Evolutionary conservation across 2,113 vertebrate species (phyloP).

Genomic region (Prolemur simus): DNA sequence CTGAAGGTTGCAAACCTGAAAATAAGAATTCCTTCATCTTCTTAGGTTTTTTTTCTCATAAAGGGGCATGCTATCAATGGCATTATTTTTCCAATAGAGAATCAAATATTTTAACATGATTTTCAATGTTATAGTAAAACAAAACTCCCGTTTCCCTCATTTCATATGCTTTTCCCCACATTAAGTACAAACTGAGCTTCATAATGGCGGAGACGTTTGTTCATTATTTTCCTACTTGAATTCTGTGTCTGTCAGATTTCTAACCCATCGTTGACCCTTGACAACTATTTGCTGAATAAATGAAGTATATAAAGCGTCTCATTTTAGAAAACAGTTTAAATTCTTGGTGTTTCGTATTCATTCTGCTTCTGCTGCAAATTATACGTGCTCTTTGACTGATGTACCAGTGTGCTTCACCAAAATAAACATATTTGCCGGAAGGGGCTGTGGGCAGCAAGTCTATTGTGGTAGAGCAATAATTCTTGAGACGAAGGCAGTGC

Average conservation of each 20-base stretch:
- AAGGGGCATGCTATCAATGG: not conserved
- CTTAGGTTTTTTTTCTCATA: not conserved
- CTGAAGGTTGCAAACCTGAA: not conserved
- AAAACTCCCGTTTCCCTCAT: not conserved
- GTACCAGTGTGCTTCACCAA: not conserved
- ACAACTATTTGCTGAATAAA: not conserved
- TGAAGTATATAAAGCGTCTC: not conserved
- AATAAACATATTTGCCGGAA: not conserved
- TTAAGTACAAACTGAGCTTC: not conserved
- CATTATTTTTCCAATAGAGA: not conserved
- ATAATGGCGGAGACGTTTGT: too few species aligned
- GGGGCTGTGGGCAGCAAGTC: too few species aligned
- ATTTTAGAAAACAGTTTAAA: slow-evolving; percentile 20
- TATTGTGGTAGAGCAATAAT: not conserved
- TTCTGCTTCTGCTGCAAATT: not conserved
- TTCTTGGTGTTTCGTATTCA: not conserved
- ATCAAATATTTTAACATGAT: not conserved
- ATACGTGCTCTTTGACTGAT: not conserved
- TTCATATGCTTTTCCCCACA: not conserved
- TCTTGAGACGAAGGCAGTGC: not conserved
- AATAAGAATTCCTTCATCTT: not conserved
- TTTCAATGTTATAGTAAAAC: not conserved
- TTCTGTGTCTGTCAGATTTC: not conserved
- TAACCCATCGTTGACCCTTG: not conserved
- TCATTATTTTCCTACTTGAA: not conserved